These are phyloP conservation scores for Rhopalosiphum padi DNA, from an alignment of 1,140 invertebrate species.

Conservation along the genomic window DNA sequence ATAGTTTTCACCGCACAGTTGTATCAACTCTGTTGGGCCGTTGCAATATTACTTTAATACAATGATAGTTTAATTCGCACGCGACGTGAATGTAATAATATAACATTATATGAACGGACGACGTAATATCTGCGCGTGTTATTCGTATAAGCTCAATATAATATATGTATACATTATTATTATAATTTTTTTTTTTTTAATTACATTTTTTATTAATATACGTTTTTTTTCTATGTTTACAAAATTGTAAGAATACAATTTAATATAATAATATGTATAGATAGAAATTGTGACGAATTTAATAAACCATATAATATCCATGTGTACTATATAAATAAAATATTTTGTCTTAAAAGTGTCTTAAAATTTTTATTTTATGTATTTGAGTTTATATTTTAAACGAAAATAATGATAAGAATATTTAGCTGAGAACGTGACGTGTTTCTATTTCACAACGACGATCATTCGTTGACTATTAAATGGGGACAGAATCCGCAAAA, in stretches of 20 bases:
- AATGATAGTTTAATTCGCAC: not conserved
- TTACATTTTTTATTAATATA: not conserved
- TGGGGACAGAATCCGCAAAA: not conserved
- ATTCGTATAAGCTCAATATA: constrained; percentile 11
- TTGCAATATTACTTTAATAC: constrained; percentile 22
- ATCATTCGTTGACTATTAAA: not conserved
- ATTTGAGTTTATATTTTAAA: not conserved
- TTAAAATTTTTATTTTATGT: not conserved
- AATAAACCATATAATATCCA: not conserved
- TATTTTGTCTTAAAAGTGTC: not conserved
- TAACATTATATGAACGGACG: not conserved
- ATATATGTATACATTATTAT: not conserved
- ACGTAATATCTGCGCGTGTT: not conserved
- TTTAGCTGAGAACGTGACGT: not conserved
- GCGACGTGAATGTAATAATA: not conserved
- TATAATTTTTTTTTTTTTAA: not conserved
- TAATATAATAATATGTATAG: not conserved
- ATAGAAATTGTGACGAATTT: not conserved
- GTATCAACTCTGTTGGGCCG: not conserved
- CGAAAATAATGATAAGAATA: not conserved
- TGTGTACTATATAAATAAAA: not conserved
- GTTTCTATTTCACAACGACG: not conserved
- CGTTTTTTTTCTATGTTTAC: constrained; percentile 10
- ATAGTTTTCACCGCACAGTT: constrained; percentile 7
- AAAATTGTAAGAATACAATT: not conserved